phyloP scores from a whole-genome alignment of 2,888 invertebrate species.

The Ornithoptera priamus region DNA sequence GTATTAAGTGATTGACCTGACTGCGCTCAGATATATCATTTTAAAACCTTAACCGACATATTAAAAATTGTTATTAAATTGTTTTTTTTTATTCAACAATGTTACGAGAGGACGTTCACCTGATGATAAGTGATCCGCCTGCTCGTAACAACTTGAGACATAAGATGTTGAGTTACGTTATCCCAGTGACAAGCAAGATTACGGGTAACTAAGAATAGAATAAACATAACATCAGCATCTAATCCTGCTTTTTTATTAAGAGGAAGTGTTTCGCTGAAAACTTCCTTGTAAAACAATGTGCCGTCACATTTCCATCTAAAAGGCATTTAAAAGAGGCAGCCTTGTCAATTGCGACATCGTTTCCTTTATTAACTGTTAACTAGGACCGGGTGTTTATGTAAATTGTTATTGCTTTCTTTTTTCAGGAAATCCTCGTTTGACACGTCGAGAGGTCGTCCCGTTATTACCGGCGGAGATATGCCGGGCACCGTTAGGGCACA shows the following conservation, averaged over 20 bases:
- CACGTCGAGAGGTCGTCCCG: constrained; percentile 69
- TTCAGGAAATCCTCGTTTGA: constrained; percentile 72
- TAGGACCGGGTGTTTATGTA: constrained; percentile 78
- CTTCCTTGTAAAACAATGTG: constrained; percentile 69
- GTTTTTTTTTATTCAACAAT: too few relatives aligned
- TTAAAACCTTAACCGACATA: too few relatives aligned
- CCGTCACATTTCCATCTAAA: constrained; percentile 73
- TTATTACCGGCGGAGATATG: constrained; percentile 64
- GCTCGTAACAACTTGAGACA: too few relatives aligned
- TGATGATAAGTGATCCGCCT: too few relatives aligned
- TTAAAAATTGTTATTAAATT: too few relatives aligned
- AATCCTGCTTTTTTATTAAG: constrained; percentile 39
- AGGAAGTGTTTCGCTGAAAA: constrained; percentile 43
- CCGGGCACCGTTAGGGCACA: constrained; percentile 69
- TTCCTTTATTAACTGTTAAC: constrained; percentile 79
- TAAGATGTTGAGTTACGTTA: neutral
- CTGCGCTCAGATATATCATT: too few relatives aligned
- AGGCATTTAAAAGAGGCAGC: constrained; percentile 64
- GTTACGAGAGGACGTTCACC: too few relatives aligned
- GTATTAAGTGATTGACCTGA: too few relatives aligned
- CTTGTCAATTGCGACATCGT: constrained; percentile 74
- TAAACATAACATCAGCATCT: constrained; percentile 36
- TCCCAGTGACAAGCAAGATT: neutral
- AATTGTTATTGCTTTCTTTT: constrained; percentile 79
- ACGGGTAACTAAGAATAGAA: neutral